Evolutionary conservation across 2,888 invertebrate genomes (phyloP).

Genomic region (Strigamia transsilvanica): DNA sequence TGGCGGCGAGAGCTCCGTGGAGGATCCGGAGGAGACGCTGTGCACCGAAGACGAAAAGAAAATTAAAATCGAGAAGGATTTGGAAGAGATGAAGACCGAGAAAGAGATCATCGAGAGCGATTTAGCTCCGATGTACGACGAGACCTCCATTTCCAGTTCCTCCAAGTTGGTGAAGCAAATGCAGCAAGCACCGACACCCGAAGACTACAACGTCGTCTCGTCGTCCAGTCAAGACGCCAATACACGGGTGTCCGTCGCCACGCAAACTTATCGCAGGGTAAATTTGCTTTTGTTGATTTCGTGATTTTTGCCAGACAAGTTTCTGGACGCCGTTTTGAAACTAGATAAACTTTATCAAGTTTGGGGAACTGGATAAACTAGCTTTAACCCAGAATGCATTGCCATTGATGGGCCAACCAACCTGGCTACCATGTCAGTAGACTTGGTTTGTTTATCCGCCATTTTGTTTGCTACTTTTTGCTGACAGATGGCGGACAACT

Average conservation of each 20-base stretch:
- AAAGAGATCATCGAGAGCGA: conserved; percentile 56
- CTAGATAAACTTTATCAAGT: no score
- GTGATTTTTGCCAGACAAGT: no score
- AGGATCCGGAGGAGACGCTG: conserved; percentile 58
- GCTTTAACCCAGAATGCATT: no score
- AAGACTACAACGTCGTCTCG: conserved; percentile 63
- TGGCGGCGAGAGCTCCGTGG: conserved; percentile 7
- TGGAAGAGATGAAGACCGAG: not conserved
- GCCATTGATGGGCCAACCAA: no score
- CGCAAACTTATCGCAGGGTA: conserved; percentile 60
- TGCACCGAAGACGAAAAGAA: not conserved
- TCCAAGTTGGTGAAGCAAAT: conserved; percentile 55
- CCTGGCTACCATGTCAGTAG: no score
- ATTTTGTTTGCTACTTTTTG: no score
- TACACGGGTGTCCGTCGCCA: conserved; percentile 57
- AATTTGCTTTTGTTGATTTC: not conserved
- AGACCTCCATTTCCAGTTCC: conserved; percentile 58
- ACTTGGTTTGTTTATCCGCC: no score
- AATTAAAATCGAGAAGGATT: not conserved
- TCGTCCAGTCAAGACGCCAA: conserved; percentile 63
- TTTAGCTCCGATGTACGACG: conserved; percentile 56
- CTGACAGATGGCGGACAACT: no score
- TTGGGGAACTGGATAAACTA: no score
- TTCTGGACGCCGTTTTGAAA: no score
- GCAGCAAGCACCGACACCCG: conserved; percentile 61